Base-by-base conservation (phyloP, 2,113 vertebrate species). In the Andinoacara biseriatus region DNA sequence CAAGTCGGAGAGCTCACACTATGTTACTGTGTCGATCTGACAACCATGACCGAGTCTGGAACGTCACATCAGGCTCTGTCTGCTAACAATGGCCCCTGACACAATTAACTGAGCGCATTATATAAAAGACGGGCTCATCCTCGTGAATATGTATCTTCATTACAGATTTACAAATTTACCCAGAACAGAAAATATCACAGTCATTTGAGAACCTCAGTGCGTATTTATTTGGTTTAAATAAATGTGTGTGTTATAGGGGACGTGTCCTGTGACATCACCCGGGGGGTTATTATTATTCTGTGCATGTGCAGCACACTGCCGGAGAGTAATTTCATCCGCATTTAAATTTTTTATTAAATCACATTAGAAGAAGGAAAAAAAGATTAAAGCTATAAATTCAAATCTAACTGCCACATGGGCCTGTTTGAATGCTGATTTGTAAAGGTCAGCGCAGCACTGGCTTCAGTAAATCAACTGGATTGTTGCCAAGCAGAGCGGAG, bases 1-100 rank as follows among this genome's bases (percentile, higher is more conserved):
- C 83, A 20, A 76, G 85, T 86, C 40, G 33, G 49, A 38, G 84
- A 54, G 67, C 87, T 89, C 85, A 86, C 40, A 56, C 88, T 91
- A 20, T 58, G 78, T 86, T 65, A 65, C 84, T 67, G 76, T 63
- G 76, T 79, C 49, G 89, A 92, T 85, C 88, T 87, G 93, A 92
- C 92, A 93, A 90, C 85, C 82, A 61, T 89, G 91, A 92, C 88
- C 75, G 87, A 92, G 83, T 69, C 76, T 83, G 85, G 88, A 91
- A 86, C 91, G 69, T 81, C 90, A 80, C 76, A 89, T 88, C 74
- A 58, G 26, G 72, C 38, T 40, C 52, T 59, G 79, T 87, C 90
- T 86, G 88, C 85, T 91, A 86, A 92, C 90, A 82, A 80, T 2
- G 43, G 86, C 72, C 79, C 46, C 84, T 86, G 83, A 87, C 74